A percentile compares a stretch with the other conserved stretches of the same genome.
Evolutionary conservation across 2,113 vertebrate genomes (phyloP).

Genomic region (Cynoglossus semilaevis): DNA sequence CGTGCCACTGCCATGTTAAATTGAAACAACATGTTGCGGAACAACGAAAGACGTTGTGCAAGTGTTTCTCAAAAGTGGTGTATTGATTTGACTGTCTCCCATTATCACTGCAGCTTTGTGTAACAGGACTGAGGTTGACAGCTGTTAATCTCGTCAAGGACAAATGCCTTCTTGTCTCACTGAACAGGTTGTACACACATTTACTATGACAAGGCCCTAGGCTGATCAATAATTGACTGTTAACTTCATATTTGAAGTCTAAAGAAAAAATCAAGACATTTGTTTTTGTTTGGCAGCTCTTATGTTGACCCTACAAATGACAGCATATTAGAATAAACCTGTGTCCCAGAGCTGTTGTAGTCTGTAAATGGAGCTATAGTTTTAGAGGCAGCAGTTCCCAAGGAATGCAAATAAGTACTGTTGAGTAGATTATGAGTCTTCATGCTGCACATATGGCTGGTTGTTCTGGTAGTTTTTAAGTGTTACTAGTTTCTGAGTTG

Average conservation of each 20-base stretch:
- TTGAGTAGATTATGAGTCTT: constrained; percentile 57
- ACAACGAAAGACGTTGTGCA: no score
- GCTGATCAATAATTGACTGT: background rate
- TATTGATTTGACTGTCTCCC: constrained; percentile 16
- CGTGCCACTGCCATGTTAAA: no score
- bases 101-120: constrained; percentile 14
- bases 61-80: background rate
- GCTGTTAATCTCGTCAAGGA: constrained; percentile 38
- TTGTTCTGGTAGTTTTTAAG: no score
- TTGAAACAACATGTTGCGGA: no score
- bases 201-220: constrained; percentile 2
- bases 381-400: constrained; percentile 5
- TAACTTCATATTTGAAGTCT: background rate
- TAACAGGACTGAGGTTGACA: constrained; percentile 5
- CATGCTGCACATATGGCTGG: no score
- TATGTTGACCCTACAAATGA: background rate
- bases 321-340: no score
- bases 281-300: background rate
- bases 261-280: background rate
- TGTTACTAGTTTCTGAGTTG: no score
- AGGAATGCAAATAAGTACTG: constrained; percentile 53
- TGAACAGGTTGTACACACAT: constrained; percentile 5
- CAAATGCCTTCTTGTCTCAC: constrained; percentile 7
- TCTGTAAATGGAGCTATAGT: constrained; percentile 16
- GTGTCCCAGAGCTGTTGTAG: background rate